A percentile compares a stretch with the other conserved stretches of the same genome.
Evolutionary conservation across 2,888 invertebrate species (phyloP).

Genomic region (Amphipyra tragopoginis): DNA sequence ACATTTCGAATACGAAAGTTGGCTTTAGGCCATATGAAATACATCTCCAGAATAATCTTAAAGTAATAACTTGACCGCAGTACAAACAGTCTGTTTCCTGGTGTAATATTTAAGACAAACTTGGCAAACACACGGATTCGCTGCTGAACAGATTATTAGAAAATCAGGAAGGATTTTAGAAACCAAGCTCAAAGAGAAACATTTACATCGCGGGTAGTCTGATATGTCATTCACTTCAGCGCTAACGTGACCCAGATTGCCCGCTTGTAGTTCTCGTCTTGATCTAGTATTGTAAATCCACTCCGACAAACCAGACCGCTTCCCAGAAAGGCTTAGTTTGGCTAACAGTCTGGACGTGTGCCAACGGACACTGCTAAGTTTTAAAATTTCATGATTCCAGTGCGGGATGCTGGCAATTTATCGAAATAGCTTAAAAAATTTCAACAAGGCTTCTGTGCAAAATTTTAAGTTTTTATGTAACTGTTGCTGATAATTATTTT

Average conservation of each 20-base stretch:
- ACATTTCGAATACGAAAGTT: constrained; percentile 23
- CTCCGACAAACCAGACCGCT: constrained; percentile 35
- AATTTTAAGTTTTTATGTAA: constrained; percentile 11
- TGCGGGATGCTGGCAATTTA: constrained; percentile 28
- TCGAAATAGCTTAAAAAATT: constrained; percentile 28
- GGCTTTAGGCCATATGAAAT: constrained; percentile 29
- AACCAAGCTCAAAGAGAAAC: constrained; percentile 22
- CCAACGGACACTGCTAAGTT: constrained; percentile 48
- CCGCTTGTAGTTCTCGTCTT: constrained; percentile 33
- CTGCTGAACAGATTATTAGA: constrained; percentile 26
- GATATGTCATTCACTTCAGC: constrained; percentile 33
- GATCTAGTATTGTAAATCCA: constrained; percentile 49
- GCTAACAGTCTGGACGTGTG: constrained; percentile 43
- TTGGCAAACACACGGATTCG: constrained; percentile 35
- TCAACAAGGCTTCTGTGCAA: constrained; percentile 1
- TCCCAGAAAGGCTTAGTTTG: constrained; percentile 42
- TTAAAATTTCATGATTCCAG: constrained; percentile 43
- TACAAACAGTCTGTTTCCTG: constrained; percentile 41
- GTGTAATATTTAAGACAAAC: constrained; percentile 44
- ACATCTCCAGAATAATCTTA: constrained; percentile 25
- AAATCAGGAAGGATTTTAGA: constrained; percentile 33
- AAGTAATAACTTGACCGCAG: constrained; percentile 17
- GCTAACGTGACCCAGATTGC: constrained; percentile 49
- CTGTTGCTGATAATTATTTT: constrained; percentile 1
- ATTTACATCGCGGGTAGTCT: constrained; percentile 13